phyloP scores from a whole-genome alignment of 2,113 vertebrate species.

The Cyprinus carpio region DNA sequence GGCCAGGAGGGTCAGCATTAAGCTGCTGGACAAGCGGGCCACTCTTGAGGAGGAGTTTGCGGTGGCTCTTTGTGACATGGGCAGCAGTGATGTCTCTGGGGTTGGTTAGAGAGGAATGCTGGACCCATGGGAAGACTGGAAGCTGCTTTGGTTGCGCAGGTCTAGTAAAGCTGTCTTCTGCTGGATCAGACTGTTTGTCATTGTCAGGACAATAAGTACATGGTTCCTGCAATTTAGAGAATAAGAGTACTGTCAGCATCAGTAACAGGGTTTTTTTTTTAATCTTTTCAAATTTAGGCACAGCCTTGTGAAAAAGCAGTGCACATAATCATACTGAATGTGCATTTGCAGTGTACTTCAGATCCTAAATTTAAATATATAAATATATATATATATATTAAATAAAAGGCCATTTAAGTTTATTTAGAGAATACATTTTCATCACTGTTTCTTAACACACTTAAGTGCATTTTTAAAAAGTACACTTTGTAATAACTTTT shows the following conservation, averaged over 20 bases:
- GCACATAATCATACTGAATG: too few relatives aligned
- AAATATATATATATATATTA: too few relatives aligned
- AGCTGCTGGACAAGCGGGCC: conserved; percentile 71
- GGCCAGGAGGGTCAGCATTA: conserved; percentile 52
- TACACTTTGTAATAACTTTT: too few relatives aligned
- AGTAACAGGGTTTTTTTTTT: not conserved
- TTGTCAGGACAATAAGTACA: conserved; percentile 58
- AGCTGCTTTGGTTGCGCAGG: not conserved
- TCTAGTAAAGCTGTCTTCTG: not conserved
- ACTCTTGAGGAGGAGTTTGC: conserved; percentile 84
- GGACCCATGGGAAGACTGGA: conserved; percentile 8
- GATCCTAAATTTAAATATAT: too few relatives aligned
- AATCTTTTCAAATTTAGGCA: too few relatives aligned
- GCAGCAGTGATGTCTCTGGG: conserved; percentile 25
- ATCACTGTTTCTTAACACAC: too few relatives aligned
- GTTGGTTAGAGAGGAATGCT: not conserved
- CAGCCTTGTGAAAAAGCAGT: too few relatives aligned
- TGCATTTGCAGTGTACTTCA: too few relatives aligned
- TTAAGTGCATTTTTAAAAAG: too few relatives aligned
- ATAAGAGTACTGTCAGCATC: not conserved
- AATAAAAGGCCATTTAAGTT: too few relatives aligned
- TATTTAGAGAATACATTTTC: too few relatives aligned
- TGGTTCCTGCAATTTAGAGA: conserved; percentile 59
- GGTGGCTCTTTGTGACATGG: conserved; percentile 80
- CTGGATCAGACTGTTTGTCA: conserved; percentile 27